phyloP scores from a whole-genome alignment of 2,797 vertebrate genomes.

The Eleutherodactylus coqui region DNA sequence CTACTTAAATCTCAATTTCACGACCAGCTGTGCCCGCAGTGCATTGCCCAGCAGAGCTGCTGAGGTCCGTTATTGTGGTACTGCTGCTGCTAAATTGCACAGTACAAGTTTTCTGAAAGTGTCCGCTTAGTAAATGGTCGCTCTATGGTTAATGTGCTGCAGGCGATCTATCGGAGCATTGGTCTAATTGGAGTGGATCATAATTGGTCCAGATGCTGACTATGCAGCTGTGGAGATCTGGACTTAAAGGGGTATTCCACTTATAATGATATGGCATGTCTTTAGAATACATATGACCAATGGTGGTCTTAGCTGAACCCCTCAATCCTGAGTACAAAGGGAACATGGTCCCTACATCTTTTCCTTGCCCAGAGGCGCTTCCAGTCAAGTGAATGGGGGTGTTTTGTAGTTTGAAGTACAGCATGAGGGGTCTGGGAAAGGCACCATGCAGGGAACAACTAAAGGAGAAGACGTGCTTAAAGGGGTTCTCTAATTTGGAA shows the following conservation, averaged over 20 bases:
- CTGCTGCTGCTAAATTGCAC: background rate
- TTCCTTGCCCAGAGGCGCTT: no score
- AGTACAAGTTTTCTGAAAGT: background rate
- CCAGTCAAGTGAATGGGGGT: no score
- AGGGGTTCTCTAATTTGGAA: no score
- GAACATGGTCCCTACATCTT: no score
- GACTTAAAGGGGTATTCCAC: background rate
- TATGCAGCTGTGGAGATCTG: background rate
- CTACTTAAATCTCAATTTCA: conserved; percentile 31
- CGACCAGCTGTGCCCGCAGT: conserved; percentile 13
- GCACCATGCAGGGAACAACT: no score
- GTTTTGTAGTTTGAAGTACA: no score
- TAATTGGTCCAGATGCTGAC: background rate
- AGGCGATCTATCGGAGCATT: background rate
- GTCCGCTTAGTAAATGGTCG: background rate
- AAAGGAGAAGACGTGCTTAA: no score
- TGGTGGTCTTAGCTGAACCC: no score
- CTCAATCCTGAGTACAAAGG: no score
- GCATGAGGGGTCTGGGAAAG: no score
- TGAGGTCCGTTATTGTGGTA: background rate
- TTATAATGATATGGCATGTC: no score
- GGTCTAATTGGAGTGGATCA: background rate
- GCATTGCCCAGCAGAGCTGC: background rate
- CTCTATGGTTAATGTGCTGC: background rate
- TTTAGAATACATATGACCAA: no score